Evolutionary conservation across 2,888 invertebrate genomes (phyloP), one percentile per base, ranked within the genome.

Genomic region (Luperina testacea): DNA sequence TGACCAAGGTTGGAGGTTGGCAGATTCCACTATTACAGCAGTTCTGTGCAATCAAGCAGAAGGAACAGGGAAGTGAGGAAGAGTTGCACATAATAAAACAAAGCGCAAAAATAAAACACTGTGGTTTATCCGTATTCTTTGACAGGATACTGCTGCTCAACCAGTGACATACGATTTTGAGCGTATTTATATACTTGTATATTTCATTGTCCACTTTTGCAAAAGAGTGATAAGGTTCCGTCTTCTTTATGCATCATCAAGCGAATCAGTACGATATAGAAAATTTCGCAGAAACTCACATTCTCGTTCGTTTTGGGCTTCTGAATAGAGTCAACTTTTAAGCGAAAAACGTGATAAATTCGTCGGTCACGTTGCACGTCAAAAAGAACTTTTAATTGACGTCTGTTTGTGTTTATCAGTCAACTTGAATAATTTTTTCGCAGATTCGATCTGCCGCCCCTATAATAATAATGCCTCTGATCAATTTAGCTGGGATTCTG

Each of bases 381-480:
- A 63, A 77, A 72, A 51, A 64, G n/a, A 84, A 69, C 63, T 85
- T 82, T 75, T 84, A 75, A 85, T 86, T 82, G 82, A 82, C 72
- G 20, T 15, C 45, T 84, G 74, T 85, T 79, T 85, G 76, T 77
- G 71, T 85, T 78, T 82, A 71, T 51, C 72, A n/a, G 70, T 71
- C 24, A 69, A 74, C 68, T 83, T 75, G 72, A 84, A 80, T 32
- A 53, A 53, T 57, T 71, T 51, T 67, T 51, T 64, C 53, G 48
- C 51, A 73, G 61, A 67, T 67, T 70, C 61, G 38, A 76, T 73
- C 63, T 11, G 24, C 9, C 61, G 4, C 53, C 59, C 59, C n/a
- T 73, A n/a, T 59, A 63, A 59, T 72, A 83, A 48, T 17, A 15
- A 48, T 48, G 53, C 27, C 32, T 63, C 63, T 83, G 53, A 83